These are phyloP conservation scores for Lasiommata megera DNA, from an alignment of 2,888 invertebrate species.

Conservation along the genomic window DNA sequence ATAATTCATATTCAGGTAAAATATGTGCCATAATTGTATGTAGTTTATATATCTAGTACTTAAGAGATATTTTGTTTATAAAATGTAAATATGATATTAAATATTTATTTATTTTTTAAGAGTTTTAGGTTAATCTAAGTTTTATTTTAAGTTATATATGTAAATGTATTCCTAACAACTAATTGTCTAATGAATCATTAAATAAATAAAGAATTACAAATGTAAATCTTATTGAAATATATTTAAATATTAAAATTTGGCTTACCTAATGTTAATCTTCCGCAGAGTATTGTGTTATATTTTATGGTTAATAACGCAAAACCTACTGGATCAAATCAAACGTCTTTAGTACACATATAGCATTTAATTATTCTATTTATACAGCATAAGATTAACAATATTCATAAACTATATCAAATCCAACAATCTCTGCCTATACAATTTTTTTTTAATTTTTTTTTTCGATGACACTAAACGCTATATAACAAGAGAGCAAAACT, in stretches of 20 bases:
- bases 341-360: conserved; percentile 76
- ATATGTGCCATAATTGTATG: neutral
- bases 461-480: conserved; percentile 74
- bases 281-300: conserved; percentile 43
- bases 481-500: conserved; percentile 77
- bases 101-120: no score
- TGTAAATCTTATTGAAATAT: conserved; percentile 55
- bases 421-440: conserved; percentile 79
- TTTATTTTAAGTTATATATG: no score
- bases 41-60: neutral
- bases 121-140: no score
- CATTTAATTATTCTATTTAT: conserved; percentile 81
- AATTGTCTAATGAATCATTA: no score
- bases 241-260: conserved; percentile 49
- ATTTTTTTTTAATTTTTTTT: no score
- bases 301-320: conserved; percentile 31
- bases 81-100: no score
- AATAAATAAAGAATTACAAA: no score
- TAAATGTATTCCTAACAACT: no score
- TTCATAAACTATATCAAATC: conserved; percentile 82
- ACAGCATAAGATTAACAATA: conserved; percentile 81
- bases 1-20: neutral
- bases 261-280: conserved; percentile 69
- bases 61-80: no score
- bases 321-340: conserved; percentile 74